Base-by-base conservation (phyloP, 2,113 vertebrate genomes). In the Dasyprocta punctata region DNA sequence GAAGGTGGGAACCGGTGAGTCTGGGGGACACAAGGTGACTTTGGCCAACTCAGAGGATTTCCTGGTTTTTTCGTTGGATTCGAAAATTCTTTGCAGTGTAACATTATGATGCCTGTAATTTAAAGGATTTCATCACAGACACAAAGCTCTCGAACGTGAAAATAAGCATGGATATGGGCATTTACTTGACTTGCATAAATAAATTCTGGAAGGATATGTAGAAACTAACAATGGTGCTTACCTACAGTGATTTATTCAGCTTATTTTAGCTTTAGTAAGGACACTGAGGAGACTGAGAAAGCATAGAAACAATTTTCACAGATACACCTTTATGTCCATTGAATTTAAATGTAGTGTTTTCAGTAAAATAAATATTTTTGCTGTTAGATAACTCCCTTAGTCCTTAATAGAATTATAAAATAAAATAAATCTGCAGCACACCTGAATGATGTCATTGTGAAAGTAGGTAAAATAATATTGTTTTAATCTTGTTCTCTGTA, bases 321-420 rank as follows among this genome's bases (percentile, higher is more conserved):
- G 52, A 1, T 11, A 49, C 67, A 13, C 13, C 17, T 75, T 47
- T 54, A 1, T 17, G 26, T 7, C 60, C 13, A 86, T 28, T 92
- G 75, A 89, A 83, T 80, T 33, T 9, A 44, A 60, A 54, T 38
- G 16, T 52, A 60, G 7, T 36, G 36, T 84, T 80, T 38, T 85
- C 26, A 81, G 33, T 28, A 75, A 92, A 93, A 13, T 52, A 81
- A 54, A 90, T 69, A 63, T 19, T 65, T 83, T 87, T 60, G 36
- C 28, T n/a, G 20, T 71, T 61, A 36, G 44, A 65, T 88, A 69
- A 49, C 0, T 26, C 65, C 56, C 1, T 75, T 16, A 60, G 10
- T 81, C 20, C 95, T 86, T 22, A 90, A 78, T 6, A 77, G 52
- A 94, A 86, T 85, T 24, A 90, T 58, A 90, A 95, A 83, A 47